These are phyloP conservation scores for Aphaenogaster ashmeadi DNA, from an alignment of 1,140 invertebrate genomes.

Conservation along the genomic window DNA sequence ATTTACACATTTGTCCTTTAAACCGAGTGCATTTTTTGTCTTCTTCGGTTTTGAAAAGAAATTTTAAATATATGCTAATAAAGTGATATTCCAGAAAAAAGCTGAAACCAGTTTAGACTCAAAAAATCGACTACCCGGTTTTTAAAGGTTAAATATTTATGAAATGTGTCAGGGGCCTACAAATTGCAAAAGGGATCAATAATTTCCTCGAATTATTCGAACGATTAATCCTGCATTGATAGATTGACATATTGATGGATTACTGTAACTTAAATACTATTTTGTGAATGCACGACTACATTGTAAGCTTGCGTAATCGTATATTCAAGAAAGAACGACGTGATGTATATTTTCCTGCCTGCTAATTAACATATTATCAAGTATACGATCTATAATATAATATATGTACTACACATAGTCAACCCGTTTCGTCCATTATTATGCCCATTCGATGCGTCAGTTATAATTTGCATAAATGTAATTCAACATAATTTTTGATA, in stretches of 20 bases:
- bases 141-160: constrained; percentile 1
- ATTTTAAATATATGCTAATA: background rate
- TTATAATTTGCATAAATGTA: background rate
- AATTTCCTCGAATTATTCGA: background rate
- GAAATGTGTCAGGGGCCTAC: background rate
- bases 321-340: constrained; percentile 25
- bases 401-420: background rate
- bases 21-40: background rate
- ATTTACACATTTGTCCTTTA: background rate
- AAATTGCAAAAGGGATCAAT: constrained; percentile 1
- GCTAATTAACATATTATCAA: constrained; percentile 18
- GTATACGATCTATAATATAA: background rate
- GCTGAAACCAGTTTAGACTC: background rate
- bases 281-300: background rate
- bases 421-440: background rate
- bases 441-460: background rate
- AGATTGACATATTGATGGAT: background rate
- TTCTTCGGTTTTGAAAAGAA: background rate
- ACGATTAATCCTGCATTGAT: constrained; percentile 14
- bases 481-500: background rate
- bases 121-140: background rate
- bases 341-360: background rate
- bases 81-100: background rate
- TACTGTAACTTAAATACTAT: constrained; percentile 11
- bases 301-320: constrained; percentile 7